These are phyloP conservation scores for Episyrphus balteatus DNA, from an alignment of 1,140 invertebrate species.

Conservation along the genomic window DNA sequence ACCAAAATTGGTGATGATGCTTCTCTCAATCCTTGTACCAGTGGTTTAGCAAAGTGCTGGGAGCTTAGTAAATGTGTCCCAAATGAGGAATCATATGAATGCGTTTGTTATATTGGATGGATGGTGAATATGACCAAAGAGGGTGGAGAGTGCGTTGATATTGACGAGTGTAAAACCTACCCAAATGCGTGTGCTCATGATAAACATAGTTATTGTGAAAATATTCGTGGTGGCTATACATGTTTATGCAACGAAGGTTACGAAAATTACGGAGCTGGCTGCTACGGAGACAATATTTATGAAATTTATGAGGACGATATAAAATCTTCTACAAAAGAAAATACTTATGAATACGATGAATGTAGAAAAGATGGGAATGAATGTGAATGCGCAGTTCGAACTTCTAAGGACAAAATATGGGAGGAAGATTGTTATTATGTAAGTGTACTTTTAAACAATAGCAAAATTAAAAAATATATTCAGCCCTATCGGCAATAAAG, in stretches of 20 bases:
- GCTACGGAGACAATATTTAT: no score
- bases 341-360: not conserved
- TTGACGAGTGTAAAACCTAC: conserved; percentile 63
- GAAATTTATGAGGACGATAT: no score
- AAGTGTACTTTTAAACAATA: no score
- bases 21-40: conserved; percentile 69
- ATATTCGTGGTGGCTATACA: conserved; percentile 65
- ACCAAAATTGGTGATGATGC: conserved; percentile 50
- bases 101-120: conserved; percentile 29
- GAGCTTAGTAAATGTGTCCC: conserved; percentile 72
- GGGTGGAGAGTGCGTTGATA: conserved; percentile 54
- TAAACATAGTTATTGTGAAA: conserved; percentile 68
- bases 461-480: no score
- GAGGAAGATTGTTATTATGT: no score
- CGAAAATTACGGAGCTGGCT: conserved; percentile 42
- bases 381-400: no score
- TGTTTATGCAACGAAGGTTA: conserved; percentile 61
- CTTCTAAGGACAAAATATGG: no score
- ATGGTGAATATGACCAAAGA: conserved; percentile 33
- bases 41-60: no score
- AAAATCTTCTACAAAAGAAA: no score
- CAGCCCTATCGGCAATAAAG: no score
- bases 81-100: conserved; percentile 28
- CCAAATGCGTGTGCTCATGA: conserved; percentile 68
- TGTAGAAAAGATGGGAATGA: not conserved